phyloP scores from a whole-genome alignment of 2,797 vertebrate genomes.

The Psittacula derbiana region DNA sequence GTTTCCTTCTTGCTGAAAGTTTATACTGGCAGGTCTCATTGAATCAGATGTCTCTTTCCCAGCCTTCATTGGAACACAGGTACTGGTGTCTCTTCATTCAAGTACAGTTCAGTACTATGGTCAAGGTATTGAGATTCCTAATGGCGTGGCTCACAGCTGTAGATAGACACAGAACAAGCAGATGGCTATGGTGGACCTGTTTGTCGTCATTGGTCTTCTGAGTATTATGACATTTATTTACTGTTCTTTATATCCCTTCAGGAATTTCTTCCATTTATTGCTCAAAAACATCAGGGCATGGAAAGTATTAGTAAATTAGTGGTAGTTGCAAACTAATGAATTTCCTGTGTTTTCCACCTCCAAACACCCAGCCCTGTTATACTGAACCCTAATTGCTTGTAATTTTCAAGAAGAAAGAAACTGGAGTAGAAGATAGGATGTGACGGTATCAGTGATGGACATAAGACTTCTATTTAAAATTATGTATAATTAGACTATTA shows the following conservation, averaged over 20 bases:
- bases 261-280: not conserved
- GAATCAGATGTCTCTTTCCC: not conserved
- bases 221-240: not conserved
- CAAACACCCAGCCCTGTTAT: rapidly evolving
- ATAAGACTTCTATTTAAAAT: not conserved
- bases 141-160: not conserved
- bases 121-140: not conserved
- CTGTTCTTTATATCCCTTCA: not conserved
- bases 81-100: not conserved
- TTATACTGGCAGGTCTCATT: not conserved
- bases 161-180: not conserved
- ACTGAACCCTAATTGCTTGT: not conserved
- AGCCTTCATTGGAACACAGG: not conserved
- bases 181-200: not conserved
- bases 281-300: not conserved
- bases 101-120: not conserved
- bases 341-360: not conserved
- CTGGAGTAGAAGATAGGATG: not conserved
- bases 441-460: not conserved
- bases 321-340: not conserved
- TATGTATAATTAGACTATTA: not conserved
- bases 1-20: not conserved
- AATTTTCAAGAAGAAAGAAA: not conserved
- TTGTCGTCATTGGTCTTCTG: not conserved
- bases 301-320: not conserved